Evolutionary conservation across 2,888 invertebrate genomes (phyloP), one percentile per base, ranked within the genome.

Genomic region (Drosophila yooni): DNA sequence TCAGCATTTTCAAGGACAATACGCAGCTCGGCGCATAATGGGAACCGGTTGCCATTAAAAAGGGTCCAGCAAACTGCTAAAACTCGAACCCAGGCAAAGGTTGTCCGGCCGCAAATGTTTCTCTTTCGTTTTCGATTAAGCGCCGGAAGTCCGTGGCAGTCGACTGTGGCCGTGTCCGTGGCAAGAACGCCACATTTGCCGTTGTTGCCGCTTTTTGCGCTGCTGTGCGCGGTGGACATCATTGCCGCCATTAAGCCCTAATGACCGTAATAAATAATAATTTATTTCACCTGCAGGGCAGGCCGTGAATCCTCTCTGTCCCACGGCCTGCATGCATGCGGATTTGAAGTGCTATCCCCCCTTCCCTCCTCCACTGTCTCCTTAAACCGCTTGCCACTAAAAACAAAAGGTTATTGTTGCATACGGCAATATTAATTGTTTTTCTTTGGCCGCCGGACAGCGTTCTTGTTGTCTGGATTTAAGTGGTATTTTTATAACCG

Each of bases 191-290:
- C 31, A 38, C 38, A 1, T 31, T 57, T 31, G 57, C 27, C 18
- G 29, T 15, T 51, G 25, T 10, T 27, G 27, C 38, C n/a, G n/a
- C 38, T 40, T 31, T 57, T 43, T 29, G 29, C 57, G 25, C 56
- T 40, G 40, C 77, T 70, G 74, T 82, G 83, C 75, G 83, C 80
- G 87, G 87, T 88, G 90, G 89, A 87, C 90, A 90, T 87, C 90
- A 87, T 89, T 87, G 88, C 90, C 88, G 69, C 90, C 89, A 88
- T 88, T 88, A 90, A 86, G 88, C 77, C 79, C 90, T 88, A 88
- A 88, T 88, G 88, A 88, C 88, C 89, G 84, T 89, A 87, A 88
- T 88, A 90, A 88, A 88, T 88, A 88, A 88, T 88, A 88, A 90
- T 88, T 90, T 88, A 88, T 88, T 88, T 88, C 84, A 88, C 88